Percentiles rank a stretch among this genome's conserved stretches.
Evolutionary conservation across 2,113 vertebrate species (phyloP).

Genomic region (Electrona antarctica): DNA sequence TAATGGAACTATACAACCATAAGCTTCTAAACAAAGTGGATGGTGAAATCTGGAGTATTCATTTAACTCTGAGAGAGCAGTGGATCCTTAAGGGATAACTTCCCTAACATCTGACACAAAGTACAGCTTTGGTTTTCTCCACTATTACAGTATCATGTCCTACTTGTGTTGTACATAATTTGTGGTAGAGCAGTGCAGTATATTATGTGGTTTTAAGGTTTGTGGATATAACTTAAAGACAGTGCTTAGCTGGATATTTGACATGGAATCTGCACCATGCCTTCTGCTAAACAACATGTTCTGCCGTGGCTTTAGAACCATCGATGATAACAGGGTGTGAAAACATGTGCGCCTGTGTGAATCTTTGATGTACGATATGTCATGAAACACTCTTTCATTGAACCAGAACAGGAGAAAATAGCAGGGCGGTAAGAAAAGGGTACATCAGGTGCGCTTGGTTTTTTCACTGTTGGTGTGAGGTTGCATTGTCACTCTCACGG

Average conservation of each 20-base stretch:
- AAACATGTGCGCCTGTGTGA: constrained; percentile 53
- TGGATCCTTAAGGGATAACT: too few species aligned
- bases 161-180: constrained; percentile 51
- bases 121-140: constrained; percentile 11
- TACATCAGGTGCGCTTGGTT: constrained; percentile 28
- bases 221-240: constrained; percentile 55
- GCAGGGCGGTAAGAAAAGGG: background rate
- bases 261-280: constrained; percentile 48
- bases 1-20: background rate
- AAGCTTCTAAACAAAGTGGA: too few species aligned
- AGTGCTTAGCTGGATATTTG: constrained; percentile 60
- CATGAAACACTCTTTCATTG: constrained; percentile 62
- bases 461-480: constrained; percentile 27
- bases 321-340: constrained; percentile 64
- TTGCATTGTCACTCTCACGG: background rate
- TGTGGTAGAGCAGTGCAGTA: constrained; percentile 28
- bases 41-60: too few species aligned
- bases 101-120: background rate
- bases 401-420: constrained; percentile 38
- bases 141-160: constrained; percentile 16
- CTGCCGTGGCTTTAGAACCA: constrained; percentile 37
- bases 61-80: too few species aligned
- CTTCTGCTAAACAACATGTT: constrained; percentile 56
- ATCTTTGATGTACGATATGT: constrained; percentile 67
- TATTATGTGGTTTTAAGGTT: constrained; percentile 38